Evolutionary conservation across 2,888 invertebrate species (phyloP), one percentile per base, ranked within the genome.

Genomic region (Metellina segmentata): DNA sequence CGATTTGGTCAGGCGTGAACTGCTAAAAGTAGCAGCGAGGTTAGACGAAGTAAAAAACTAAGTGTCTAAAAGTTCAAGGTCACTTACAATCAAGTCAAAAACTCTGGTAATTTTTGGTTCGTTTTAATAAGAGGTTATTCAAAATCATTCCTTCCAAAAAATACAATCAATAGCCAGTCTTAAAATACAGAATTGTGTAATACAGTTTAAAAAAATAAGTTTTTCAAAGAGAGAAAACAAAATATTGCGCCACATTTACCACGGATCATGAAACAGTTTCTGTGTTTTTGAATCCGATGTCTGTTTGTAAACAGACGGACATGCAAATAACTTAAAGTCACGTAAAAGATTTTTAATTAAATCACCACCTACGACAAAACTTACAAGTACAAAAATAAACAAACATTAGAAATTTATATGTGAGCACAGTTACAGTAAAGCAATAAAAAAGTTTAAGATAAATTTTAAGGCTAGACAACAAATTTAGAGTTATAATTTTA

Each of bases 381-480:
- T 49, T 79, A 79, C 79, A 7, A 79, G 61, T 79, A 79, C 79
- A 61, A 79, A 61, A 79, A 79, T 79, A 79, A 79, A 79, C 79
- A 79, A 79, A 79, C 79, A 79, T 20, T 61, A 72, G 61, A 79
- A 79, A 20, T 53, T 61, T 20, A 61, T 79, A 0, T 6, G 34
- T 11, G 53, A 61, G 20, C 16, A 79, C 53, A 34, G 79, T 61
- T 34, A 61, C 79, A 79, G 79, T 79, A 98, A 97, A 34, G 4
- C 34, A 34, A 94, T 79, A 88, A 90, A n/a, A n/a, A 79, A 34
- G 7, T 51, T 34, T 4, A 34, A 34, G 1, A 34, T 34, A 34
- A 34, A 34, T 34, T 34, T 34, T 4, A 34, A 34, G 34, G 34
- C 34, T 34, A 34, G 34, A 34, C 34, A 34, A 34, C 34, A 34